phyloP scores from a whole-genome alignment of 2,113 vertebrate species.

The Prolemur simus region DNA sequence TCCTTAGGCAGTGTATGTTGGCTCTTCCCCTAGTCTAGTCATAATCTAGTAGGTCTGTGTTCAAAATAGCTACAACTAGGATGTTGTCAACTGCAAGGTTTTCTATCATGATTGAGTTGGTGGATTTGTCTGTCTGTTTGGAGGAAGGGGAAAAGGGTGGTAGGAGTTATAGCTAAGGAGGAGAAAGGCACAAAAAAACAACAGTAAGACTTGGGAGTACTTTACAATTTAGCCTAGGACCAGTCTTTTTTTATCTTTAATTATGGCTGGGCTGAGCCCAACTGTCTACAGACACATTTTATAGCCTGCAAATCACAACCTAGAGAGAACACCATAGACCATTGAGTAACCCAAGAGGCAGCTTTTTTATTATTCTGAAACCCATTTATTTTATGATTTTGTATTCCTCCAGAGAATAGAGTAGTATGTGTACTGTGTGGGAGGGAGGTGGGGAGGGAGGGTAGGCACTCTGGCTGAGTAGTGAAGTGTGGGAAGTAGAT shows the following conservation, averaged over 20 bases:
- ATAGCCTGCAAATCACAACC: background rate
- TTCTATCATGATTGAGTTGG: background rate
- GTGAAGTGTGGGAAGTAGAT: background rate
- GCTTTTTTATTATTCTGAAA: background rate
- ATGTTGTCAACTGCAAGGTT: background rate
- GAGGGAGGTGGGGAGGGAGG: fast-evolving
- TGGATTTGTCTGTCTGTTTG: background rate
- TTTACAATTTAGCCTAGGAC: background rate
- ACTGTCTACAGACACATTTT: background rate
- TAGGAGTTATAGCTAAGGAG: background rate
- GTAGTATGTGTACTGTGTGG: too few relatives aligned
- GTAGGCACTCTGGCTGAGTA: background rate
- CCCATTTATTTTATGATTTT: background rate
- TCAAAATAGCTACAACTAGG: background rate
- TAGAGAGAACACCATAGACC: background rate
- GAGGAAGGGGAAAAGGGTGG: background rate
- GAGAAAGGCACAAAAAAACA: background rate
- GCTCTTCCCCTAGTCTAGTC: background rate
- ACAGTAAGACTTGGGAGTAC: background rate
- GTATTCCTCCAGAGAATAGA: background rate
- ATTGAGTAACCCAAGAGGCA: background rate
- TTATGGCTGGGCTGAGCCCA: background rate
- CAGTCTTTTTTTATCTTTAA: background rate
- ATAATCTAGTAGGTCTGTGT: background rate
- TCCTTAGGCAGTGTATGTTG: background rate